Conservation (phyloP, 1,140 invertebrate genomes). For the Drosophila simulans region DNA sequence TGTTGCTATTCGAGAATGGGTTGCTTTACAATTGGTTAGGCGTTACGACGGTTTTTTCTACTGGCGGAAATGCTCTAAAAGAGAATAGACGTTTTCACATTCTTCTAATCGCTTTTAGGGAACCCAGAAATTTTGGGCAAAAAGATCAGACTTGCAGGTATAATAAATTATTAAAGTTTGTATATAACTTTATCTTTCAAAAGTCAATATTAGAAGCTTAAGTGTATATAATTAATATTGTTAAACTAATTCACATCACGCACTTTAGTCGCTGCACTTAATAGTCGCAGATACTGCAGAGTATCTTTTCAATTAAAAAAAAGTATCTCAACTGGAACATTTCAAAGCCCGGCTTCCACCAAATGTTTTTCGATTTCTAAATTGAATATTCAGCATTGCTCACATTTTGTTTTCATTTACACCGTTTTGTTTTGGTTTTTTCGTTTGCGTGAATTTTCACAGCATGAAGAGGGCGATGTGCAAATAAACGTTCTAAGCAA, state of each 20-base stretch:
- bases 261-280: no score
- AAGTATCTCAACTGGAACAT: slow-evolving; percentile 12
- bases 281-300: no score
- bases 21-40: not conserved
- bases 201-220: not conserved
- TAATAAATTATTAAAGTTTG: not conserved
- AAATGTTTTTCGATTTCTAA: not conserved
- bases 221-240: no score
- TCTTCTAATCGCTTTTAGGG: not conserved
- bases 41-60: not conserved
- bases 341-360: not conserved
- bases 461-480: slow-evolving; percentile 32
- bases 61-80: not conserved
- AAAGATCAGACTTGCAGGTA: not conserved
- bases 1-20: slow-evolving; percentile 11
- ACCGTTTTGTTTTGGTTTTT: slow-evolving; percentile 32
- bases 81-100: no score
- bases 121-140: not conserved
- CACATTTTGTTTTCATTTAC: slow-evolving; percentile 37
- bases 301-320: not conserved
- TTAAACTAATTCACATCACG: not conserved
- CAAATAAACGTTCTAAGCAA: slow-evolving; percentile 31
- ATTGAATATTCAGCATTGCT: slow-evolving; percentile 30
- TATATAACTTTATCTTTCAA: no score
- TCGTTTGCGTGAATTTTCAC: slow-evolving; percentile 20